These are phyloP conservation scores for Xiphorhynchus elegans DNA, from an alignment of 2,113 vertebrate species.

Conservation along the genomic window DNA sequence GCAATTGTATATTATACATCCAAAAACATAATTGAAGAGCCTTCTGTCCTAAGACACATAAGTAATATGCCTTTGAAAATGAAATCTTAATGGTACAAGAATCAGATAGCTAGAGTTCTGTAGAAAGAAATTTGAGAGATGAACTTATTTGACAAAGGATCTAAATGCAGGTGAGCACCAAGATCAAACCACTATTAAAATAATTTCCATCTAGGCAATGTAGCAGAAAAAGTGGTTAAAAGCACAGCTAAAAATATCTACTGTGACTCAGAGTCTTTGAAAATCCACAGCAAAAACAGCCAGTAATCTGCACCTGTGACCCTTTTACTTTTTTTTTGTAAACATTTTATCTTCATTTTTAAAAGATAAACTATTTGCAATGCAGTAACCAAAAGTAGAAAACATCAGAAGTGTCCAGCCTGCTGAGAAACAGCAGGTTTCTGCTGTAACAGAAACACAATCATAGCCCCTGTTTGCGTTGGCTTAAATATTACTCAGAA, in stretches of 20 bases:
- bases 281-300: slow-evolving; percentile 9
- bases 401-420: neutral
- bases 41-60: neutral
- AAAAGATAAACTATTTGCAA: neutral
- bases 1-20: neutral
- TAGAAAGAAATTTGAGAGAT: neutral
- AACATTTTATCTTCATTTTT: neutral
- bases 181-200: neutral
- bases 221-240: slow-evolving; percentile 19
- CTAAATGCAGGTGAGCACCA: neutral
- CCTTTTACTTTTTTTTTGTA: neutral
- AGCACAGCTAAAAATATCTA: slow-evolving; percentile 24
- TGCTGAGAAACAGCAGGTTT: neutral
- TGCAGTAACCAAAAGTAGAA: neutral
- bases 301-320: slow-evolving; percentile 21
- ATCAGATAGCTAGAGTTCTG: neutral
- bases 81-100: neutral
- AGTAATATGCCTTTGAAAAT: neutral
- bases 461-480: neutral
- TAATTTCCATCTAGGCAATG: neutral
- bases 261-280: slow-evolving; percentile 41
- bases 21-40: neutral
- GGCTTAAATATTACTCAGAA: neutral
- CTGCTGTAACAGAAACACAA: neutral
- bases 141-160: neutral